Evolutionary conservation across 2,888 invertebrate genomes (phyloP).

Genomic region (Mesoligia furuncula): DNA sequence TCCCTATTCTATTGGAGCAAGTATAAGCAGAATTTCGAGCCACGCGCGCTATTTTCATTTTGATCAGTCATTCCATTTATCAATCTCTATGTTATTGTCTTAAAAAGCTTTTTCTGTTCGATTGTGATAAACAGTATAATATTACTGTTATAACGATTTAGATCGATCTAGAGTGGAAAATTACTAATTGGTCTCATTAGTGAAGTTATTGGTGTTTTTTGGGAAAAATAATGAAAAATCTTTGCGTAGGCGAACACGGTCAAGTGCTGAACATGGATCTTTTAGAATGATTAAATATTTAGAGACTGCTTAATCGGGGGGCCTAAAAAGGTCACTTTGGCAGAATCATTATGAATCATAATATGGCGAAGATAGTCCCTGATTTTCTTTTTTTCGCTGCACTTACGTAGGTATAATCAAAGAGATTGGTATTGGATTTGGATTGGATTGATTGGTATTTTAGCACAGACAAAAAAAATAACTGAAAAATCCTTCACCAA

Average conservation of each 20-base stretch:
- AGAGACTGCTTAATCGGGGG: too few species aligned
- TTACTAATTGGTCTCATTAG: constrained; percentile 22
- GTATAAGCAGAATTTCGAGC: constrained; percentile 82
- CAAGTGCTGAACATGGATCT: not conserved
- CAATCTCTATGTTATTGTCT: constrained; percentile 76
- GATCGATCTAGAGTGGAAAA: constrained; percentile 9
- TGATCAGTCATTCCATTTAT: constrained; percentile 86
- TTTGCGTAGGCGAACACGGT: not conserved
- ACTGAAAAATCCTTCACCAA: too few species aligned
- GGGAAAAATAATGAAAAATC: not conserved
- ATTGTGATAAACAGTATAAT: constrained; percentile 26
- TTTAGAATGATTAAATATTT: not conserved
- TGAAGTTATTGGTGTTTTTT: not conserved
- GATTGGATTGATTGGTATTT: too few species aligned
- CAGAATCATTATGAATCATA: too few species aligned
- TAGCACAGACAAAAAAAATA: too few species aligned
- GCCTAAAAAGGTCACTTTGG: too few species aligned
- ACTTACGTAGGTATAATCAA: too few species aligned
- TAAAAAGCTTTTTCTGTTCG: constrained; percentile 62
- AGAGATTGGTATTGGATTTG: too few species aligned
- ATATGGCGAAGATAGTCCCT: too few species aligned
- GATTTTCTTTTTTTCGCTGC: too few species aligned
- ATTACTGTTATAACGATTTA: constrained; percentile 1
- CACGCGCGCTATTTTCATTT: constrained; percentile 83
- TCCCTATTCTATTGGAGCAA: constrained; percentile 70